Conservation (phyloP, 1,140 invertebrate genomes). For the Helicoverpa armigera region DNA sequence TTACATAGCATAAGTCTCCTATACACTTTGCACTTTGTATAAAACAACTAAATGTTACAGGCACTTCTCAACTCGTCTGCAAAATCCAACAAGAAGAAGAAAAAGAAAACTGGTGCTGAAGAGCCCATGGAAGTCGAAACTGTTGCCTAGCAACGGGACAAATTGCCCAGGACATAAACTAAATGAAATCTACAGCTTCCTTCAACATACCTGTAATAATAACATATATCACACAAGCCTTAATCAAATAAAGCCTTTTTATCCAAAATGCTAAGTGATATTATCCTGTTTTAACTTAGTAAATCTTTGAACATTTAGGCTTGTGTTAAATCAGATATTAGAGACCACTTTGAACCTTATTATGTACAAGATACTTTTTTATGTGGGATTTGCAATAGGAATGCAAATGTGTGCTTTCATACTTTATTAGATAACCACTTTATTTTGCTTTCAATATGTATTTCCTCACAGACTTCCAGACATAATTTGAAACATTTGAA, state of each 20-base stretch:
- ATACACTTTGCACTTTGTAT: not conserved
- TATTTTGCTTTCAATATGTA: constrained; percentile 33
- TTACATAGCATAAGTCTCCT: no score
- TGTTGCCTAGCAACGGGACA: constrained; percentile 85
- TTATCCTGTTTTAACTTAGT: not conserved
- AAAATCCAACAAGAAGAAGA: constrained; percentile 96
- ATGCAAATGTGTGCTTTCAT: constrained; percentile 14
- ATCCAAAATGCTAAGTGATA: constrained; percentile 8
- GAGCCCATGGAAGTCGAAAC: constrained; percentile 89
- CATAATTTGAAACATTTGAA: constrained; percentile 14
- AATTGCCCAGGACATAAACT: constrained; percentile 46
- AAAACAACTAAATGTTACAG: constrained; percentile 81
- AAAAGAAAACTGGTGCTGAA: constrained; percentile 90
- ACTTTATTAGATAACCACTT: constrained; percentile 18
- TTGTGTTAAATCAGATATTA: constrained; percentile 23
- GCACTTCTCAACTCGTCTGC: constrained; percentile 92
- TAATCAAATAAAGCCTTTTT: not conserved
- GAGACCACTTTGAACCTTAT: not conserved
- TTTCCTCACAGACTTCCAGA: constrained; percentile 17
- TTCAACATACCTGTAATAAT: constrained; percentile 41
- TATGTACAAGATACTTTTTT: constrained; percentile 4
- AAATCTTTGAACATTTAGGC: constrained; percentile 8
- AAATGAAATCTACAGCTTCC: constrained; percentile 56
- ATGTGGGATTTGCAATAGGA: constrained; percentile 34
- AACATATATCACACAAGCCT: constrained; percentile 18